Conservation (phyloP, 1,140 invertebrate species). For the Lycorma delicatula region DNA sequence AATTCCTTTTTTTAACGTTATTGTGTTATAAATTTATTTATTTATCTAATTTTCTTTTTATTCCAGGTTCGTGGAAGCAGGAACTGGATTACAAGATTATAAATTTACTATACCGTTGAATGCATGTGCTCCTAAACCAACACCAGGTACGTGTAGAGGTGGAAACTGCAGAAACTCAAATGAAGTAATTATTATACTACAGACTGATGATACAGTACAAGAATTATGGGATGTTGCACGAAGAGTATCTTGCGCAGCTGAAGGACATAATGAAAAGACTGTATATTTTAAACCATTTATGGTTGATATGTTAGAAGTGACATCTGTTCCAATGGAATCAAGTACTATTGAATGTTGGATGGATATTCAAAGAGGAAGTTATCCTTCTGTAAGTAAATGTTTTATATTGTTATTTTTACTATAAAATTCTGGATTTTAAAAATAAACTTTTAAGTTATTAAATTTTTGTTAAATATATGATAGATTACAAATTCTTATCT, state of each 20-base stretch:
- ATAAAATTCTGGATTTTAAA: too few relatives aligned
- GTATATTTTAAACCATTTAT: constrained; percentile 59
- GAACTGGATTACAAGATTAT: constrained; percentile 43
- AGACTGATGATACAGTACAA: constrained; percentile 50
- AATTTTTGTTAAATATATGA: too few relatives aligned
- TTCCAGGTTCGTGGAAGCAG: constrained; percentile 49
- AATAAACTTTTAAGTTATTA: too few relatives aligned
- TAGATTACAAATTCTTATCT: too few relatives aligned
- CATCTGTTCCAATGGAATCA: constrained; percentile 47
- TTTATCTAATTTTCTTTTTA: too few relatives aligned
- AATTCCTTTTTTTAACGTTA: too few relatives aligned
- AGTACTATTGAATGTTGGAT: constrained; percentile 64
- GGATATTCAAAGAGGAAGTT: constrained; percentile 61
- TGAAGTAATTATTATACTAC: constrained; percentile 55
- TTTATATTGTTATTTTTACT: too few relatives aligned
- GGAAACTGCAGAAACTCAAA: constrained; percentile 44
- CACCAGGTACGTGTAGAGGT: constrained; percentile 27
- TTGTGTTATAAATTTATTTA: too few relatives aligned
- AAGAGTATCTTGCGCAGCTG: constrained; percentile 49
- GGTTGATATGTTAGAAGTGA: constrained; percentile 60
- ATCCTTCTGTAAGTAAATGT: constrained; percentile 57
- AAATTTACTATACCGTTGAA: constrained; percentile 52
- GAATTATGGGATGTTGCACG: constrained; percentile 49
- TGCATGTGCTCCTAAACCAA: constrained; percentile 50
- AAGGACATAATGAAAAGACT: constrained; percentile 47